A percentile compares a stretch with the other conserved stretches of the same genome.
phyloP scores from a whole-genome alignment of 2,113 vertebrate genomes.

The Oncorhynchus nerka region DNA sequence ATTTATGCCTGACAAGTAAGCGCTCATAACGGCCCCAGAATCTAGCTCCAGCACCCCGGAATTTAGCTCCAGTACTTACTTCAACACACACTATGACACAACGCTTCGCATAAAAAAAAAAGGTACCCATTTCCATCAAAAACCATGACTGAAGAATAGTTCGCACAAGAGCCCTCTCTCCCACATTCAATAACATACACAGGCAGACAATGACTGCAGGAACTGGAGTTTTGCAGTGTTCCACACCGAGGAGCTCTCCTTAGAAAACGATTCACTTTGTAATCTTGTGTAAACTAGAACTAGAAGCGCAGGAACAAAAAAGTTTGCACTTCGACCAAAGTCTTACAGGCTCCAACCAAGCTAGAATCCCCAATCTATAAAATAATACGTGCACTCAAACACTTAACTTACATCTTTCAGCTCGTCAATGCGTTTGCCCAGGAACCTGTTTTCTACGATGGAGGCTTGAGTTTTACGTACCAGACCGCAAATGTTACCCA shows the following conservation, averaged over 20 bases:
- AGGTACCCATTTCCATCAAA: not conserved
- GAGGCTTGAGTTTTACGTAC: conserved; percentile 66
- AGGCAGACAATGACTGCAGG: not conserved
- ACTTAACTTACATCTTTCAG: conserved; percentile 59
- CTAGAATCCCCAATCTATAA: not conserved
- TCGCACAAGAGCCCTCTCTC: not conserved
- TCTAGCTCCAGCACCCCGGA: not conserved
- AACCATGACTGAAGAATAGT: not conserved
- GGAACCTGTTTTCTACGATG: conserved; percentile 52
- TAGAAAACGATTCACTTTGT: not conserved
- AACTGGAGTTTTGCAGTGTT: not conserved
- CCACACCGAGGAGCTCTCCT: not conserved
- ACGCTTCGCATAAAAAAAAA: not conserved
- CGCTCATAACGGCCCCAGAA: not conserved
- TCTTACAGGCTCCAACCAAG: not conserved
- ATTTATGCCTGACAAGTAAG: no score
- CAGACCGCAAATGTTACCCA: conserved; percentile 52
- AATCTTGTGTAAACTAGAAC: not conserved
- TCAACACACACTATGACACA: not conserved
- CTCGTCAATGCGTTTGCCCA: conserved; percentile 32
- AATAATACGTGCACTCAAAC: not conserved
- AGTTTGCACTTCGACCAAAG: not conserved
- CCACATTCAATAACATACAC: conserved; percentile 6
- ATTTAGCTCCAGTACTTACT: not conserved
- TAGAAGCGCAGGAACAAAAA: not conserved